These are phyloP conservation scores for Amblyopsis rosae DNA, from an alignment of 2,113 vertebrate species.

Conservation along the genomic window DNA sequence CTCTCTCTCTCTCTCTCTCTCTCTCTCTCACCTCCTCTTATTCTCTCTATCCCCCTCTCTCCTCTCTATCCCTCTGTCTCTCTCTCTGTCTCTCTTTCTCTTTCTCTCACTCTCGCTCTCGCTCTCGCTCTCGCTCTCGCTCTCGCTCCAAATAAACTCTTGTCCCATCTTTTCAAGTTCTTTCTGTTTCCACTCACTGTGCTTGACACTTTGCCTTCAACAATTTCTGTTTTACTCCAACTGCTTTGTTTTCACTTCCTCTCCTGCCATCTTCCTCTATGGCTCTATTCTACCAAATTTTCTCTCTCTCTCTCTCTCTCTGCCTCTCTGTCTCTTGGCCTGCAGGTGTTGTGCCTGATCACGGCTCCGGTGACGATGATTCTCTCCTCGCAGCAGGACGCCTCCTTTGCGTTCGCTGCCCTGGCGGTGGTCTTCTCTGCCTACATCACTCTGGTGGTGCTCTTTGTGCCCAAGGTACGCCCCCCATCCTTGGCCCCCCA, in stretches of 20 bases:
- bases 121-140: constrained; percentile 17
- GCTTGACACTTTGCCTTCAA: constrained; percentile 3
- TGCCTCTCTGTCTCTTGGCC: constrained; percentile 3
- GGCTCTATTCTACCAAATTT: background rate
- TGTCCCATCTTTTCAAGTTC: too few species aligned
- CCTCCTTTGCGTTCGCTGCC: constrained; percentile 91
- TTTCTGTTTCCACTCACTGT: background rate
- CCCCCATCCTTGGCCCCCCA: background rate
- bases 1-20: background rate
- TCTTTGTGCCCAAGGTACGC: constrained; percentile 92
- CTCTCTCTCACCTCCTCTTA: background rate
- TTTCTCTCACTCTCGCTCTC: constrained; percentile 17
- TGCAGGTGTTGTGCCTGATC: constrained; percentile 92
- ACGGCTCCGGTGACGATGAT: constrained; percentile 96
- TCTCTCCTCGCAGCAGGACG: constrained; percentile 92
- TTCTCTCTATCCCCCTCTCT: background rate
- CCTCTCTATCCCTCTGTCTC: too few species aligned
- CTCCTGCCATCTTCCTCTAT: background rate
- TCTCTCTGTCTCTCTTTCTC: too few species aligned
- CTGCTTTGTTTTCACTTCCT: background rate
- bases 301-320: constrained; percentile 10
- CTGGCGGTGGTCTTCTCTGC: constrained; percentile 93
- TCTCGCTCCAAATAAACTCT: background rate
- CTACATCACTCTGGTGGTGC: constrained; percentile 94
- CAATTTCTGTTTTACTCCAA: background rate